Evolutionary conservation across 2,888 invertebrate species (phyloP).

Genomic region (Chloromyia formosa): DNA sequence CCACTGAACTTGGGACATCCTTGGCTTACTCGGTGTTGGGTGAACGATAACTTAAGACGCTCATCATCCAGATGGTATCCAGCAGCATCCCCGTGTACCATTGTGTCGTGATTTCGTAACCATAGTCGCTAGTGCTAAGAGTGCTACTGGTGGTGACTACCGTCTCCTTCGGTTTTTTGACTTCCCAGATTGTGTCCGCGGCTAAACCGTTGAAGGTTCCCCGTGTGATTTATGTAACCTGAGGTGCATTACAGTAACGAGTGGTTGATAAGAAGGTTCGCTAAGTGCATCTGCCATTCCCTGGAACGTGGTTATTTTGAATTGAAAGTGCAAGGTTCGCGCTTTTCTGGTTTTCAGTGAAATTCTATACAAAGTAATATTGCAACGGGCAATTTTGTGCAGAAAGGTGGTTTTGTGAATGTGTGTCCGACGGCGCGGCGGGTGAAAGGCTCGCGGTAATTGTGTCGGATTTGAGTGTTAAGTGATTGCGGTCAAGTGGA

Average conservation of each 20-base stretch:
- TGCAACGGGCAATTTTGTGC: neutral
- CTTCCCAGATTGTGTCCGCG: neutral
- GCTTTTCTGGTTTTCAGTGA: neutral
- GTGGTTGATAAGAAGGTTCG: neutral
- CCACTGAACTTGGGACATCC: constrained; percentile 24
- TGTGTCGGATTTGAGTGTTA: neutral
- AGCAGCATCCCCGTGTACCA: neutral
- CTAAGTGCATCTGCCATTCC: constrained; percentile 23
- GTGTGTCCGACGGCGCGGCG: constrained; percentile 21
- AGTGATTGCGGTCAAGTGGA: constrained; percentile 15
- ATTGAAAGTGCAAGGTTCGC: neutral
- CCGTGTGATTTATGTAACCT: neutral
- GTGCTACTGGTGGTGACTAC: neutral
- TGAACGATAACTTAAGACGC: neutral
- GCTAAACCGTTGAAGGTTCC: neutral
- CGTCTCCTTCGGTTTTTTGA: neutral
- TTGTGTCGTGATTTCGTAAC: neutral
- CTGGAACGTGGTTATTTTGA: neutral
- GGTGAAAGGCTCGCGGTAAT: neutral
- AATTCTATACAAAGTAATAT: neutral
- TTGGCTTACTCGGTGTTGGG: neutral
- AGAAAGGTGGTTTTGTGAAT: neutral
- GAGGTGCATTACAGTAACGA: neutral
- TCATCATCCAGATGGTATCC: neutral
- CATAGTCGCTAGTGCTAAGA: too few species aligned